Base-by-base conservation (phyloP, 2,797 vertebrate genomes). In the Molossus alvarezi region DNA sequence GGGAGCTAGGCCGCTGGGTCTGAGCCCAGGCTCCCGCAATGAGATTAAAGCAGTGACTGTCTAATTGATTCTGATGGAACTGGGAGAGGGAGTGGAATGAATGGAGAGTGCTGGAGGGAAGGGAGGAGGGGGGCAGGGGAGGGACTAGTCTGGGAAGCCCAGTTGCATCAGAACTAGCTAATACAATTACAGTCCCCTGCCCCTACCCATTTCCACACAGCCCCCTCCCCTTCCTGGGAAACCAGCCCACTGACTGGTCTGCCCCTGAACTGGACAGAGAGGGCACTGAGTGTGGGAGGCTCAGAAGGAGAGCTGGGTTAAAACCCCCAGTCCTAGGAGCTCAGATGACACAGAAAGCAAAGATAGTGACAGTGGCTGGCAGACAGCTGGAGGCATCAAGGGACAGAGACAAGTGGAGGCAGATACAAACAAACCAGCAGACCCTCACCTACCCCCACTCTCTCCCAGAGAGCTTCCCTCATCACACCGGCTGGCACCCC, bases 61-160 rank as follows among this genome's bases (percentile, higher is more conserved):
- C 95, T 97, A 97, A 98, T 98, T 97, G 97, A 96, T 96, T 96
- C 97, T 95, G 97, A 97, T 97, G 96, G 88, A 91, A 85, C 91
- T 69, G 60, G 93, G 91, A 92, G 89, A 71, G 84, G 67, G 69
- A 53, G 81, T 9, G 81, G 95, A 90, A 89, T 96, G 97, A 95
- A 96, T 96, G 95, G 95, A 94, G 73, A 45, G 33, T 13, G n/a
- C 8, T 9, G n/a, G 71, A 80, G 71, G 27, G 82, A 86, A 45
- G 41, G 23, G 71, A 75, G 72, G 72, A 64, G 72, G 48, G 37
- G 57, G 65, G n/a, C 2, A 9, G 75, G 83, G 82, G 87, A 92
- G 81, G 80, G 64, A 17, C 87, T 27, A 20, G 71, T 48, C 95
- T 95, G 92, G 97, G 94, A 91, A 96, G 89, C 91, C 97, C 92